A percentile compares a stretch with the other conserved stretches of the same genome.
phyloP scores from a whole-genome alignment of 2,888 invertebrate species.

The Pyrrhosoma nymphula region DNA sequence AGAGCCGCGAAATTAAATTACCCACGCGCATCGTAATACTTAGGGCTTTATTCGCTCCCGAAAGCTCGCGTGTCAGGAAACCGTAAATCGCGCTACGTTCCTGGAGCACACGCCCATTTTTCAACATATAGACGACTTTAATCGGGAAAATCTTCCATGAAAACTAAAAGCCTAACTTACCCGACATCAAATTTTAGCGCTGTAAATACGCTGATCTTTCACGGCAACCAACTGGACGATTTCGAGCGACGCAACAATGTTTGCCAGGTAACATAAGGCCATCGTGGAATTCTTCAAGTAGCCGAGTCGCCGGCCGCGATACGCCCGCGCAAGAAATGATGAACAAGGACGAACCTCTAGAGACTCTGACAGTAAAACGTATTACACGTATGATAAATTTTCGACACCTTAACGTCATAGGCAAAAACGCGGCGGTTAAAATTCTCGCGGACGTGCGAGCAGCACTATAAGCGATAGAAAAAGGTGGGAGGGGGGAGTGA shows the following conservation, averaged over 20 bases:
- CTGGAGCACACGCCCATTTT: not conserved
- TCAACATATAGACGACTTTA: not conserved
- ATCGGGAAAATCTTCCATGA: not conserved
- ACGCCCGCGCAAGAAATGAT: not conserved
- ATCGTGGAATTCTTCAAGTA: not conserved
- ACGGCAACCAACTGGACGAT: too few species aligned
- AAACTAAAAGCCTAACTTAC: too few species aligned
- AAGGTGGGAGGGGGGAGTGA: not conserved
- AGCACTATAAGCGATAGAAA: conserved; percentile 15
- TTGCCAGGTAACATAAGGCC: not conserved
- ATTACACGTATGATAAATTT: conserved; percentile 26
- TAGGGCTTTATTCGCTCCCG: not conserved
- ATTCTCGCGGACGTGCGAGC: not conserved
- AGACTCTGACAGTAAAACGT: not conserved
- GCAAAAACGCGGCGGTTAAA: not conserved
- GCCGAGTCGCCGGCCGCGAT: not conserved
- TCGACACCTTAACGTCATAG: conserved; percentile 1
- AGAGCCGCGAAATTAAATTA: not conserved
- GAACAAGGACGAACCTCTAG: not conserved
- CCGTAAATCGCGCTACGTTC: not conserved
- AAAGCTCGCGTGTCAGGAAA: not conserved
- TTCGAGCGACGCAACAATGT: not conserved
- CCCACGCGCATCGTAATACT: not conserved
- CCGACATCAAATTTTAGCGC: not conserved
- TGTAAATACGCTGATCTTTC: not conserved